Base-by-base conservation (phyloP, 2,888 invertebrate genomes). In the Drosophila fungiperda region DNA sequence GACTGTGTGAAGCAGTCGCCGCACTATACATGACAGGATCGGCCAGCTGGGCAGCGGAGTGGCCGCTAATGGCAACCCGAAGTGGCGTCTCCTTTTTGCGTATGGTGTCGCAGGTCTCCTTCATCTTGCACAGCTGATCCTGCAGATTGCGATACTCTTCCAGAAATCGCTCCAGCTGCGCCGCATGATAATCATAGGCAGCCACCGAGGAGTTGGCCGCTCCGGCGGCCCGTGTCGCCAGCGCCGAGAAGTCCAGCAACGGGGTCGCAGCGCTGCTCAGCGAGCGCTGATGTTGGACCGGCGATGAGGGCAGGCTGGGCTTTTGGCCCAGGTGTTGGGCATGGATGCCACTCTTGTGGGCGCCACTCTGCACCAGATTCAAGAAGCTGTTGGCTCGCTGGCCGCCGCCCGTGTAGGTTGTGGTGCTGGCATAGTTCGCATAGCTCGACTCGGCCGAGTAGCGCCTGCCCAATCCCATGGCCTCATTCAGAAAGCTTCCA, bases 81-180 rank as follows among this genome's bases (percentile, higher is more conserved):
- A 92, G 75, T 0, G 93, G 92, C 9, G 90, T 87, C 75, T 93
- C 93, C 78, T 93, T 94, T 62, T 94, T 94, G 38, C 94, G 93
- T 84, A 96, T 94, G 77, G 95, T 96, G 81, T 96, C 96, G 89
- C 96, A 95, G 29, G 96, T 96, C 89, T 96, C 96, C 88, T 96
- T 97, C 96, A 97, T 96, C 91, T 95, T 95, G 68, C 96, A 96
- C 76, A 97, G 93, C 92, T 97, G 96, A 90, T 96, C 96, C 90
- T 97, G 96, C 67, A 97, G 94, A 83, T 94, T 95, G 80, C 96
- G 94, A 90, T 97, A 97, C 90, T 97, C 97, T 87, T 97, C 96
- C 52, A 97, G 94, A 92, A 97, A 97, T 65, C 95, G 94, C 89
- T 97, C 97, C 74, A 97, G 93, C 90, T 97, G 96, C 20, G 96